phyloP scores from a whole-genome alignment of 2,113 vertebrate genomes.

The Mohoua ochrocephala region DNA sequence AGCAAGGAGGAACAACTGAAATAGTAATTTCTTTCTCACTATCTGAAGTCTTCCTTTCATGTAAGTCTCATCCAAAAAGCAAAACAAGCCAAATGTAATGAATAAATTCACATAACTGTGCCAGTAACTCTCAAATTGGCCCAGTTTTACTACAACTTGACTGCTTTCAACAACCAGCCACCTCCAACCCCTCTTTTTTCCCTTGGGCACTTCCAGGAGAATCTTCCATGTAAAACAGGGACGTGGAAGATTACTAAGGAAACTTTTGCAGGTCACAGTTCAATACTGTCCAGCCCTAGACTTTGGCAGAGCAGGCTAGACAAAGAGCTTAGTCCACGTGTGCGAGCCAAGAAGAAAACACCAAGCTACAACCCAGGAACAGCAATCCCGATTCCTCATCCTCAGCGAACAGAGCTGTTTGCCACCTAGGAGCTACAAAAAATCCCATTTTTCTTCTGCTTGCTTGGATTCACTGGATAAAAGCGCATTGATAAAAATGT shows the following conservation, averaged over 20 bases:
- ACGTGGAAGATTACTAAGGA: background rate
- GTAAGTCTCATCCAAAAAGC: background rate
- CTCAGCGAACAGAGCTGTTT: background rate
- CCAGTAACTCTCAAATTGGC: background rate
- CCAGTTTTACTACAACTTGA: background rate
- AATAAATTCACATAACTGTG: background rate
- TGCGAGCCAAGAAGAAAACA: background rate
- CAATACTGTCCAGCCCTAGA: background rate
- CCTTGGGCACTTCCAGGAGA: background rate
- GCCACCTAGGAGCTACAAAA: background rate
- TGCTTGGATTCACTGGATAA: background rate
- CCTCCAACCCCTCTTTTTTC: background rate
- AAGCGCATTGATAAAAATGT: background rate
- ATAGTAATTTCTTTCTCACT: background rate
- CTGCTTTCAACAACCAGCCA: background rate
- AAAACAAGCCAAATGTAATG: background rate
- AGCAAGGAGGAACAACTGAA: background rate
- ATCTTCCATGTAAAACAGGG: background rate
- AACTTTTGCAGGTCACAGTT: background rate
- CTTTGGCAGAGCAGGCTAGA: background rate
- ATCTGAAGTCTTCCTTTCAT: background rate
- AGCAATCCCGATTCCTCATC: background rate
- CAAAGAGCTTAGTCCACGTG: background rate
- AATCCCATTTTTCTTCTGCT: background rate
- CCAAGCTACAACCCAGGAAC: background rate